Evolutionary conservation across 2,888 invertebrate genomes (phyloP).

Genomic region (Drosophila cracens): DNA sequence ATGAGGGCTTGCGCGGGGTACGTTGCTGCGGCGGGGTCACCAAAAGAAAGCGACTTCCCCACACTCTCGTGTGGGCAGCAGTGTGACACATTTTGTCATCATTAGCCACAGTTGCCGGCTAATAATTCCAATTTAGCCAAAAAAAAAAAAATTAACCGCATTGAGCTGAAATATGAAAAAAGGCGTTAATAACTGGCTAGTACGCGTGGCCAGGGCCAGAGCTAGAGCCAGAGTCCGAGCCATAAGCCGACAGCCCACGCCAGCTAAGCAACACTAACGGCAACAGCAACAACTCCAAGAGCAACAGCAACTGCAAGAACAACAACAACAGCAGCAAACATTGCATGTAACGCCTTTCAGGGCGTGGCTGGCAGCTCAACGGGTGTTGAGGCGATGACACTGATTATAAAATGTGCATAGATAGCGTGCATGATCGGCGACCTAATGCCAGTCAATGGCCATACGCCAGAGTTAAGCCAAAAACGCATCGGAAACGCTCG

Average conservation of each 20-base stretch:
- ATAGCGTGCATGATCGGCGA: slow-evolving; percentile 33
- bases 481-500: slow-evolving; percentile 15
- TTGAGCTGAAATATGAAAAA: slow-evolving; percentile 34
- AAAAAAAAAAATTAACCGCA: slow-evolving; percentile 59
- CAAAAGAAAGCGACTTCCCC: slow-evolving; percentile 58
- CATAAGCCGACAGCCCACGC: slow-evolving; percentile 71
- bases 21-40: neutral
- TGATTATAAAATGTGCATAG: slow-evolving; percentile 68
- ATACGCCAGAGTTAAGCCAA: neutral
- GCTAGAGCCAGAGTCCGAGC: slow-evolving; percentile 20
- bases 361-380: slow-evolving; percentile 45
- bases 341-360: slow-evolving; percentile 32
- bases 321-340: slow-evolving; percentile 10
- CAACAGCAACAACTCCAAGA: slow-evolving; percentile 12
- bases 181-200: slow-evolving; percentile 69
- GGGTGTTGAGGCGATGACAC: slow-evolving; percentile 75
- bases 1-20: slow-evolving; percentile 20
- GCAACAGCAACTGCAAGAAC: slow-evolving; percentile 11
- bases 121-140: slow-evolving; percentile 78
- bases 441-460: slow-evolving; percentile 13
- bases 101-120: slow-evolving; percentile 80
- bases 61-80: slow-evolving; percentile 66
- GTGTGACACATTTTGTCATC: slow-evolving; percentile 83
- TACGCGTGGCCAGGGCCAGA: slow-evolving; percentile 39
- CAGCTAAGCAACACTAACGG: slow-evolving; percentile 28